A percentile compares a stretch with the other conserved stretches of the same genome.
Evolutionary conservation across 2,113 vertebrate species (phyloP).

Genomic region (Eretmochelys imbricata): DNA sequence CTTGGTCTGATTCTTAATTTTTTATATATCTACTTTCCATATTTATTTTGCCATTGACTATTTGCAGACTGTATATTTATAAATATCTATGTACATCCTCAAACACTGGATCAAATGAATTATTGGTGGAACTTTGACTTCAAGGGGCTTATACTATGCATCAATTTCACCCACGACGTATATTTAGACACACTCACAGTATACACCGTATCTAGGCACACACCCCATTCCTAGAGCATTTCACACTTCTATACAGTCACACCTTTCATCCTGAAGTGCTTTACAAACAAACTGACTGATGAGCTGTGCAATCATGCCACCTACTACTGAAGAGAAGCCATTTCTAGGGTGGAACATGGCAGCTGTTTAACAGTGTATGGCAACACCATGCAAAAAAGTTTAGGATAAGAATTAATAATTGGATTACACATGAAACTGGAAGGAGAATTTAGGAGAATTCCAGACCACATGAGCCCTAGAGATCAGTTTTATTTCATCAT

Average conservation of each 20-base stretch:
- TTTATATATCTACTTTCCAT: background rate
- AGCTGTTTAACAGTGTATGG: accelerated
- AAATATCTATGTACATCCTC: background rate
- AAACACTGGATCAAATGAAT: background rate
- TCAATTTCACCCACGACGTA: accelerated
- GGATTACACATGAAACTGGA: accelerated
- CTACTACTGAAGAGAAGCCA: background rate
- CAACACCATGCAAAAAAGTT: accelerated
- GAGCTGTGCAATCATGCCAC: background rate
- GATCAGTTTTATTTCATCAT: background rate
- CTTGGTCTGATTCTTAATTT: background rate
- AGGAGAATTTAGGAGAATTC: accelerated
- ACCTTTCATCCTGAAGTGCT: background rate
- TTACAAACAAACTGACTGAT: accelerated
- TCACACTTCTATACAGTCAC: background rate
- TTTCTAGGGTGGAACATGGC: background rate
- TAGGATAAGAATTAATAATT: background rate
- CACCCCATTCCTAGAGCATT: background rate
- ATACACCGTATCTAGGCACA: accelerated
- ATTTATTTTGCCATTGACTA: background rate
- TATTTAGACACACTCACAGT: accelerated
- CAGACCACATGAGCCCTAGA: accelerated
- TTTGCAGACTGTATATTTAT: background rate
- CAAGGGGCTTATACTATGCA: background rate
- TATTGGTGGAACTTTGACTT: background rate